These are phyloP conservation scores for Aptenodytes forsteri DNA, from an alignment of 2,113 vertebrate genomes.

Conservation along the genomic window DNA sequence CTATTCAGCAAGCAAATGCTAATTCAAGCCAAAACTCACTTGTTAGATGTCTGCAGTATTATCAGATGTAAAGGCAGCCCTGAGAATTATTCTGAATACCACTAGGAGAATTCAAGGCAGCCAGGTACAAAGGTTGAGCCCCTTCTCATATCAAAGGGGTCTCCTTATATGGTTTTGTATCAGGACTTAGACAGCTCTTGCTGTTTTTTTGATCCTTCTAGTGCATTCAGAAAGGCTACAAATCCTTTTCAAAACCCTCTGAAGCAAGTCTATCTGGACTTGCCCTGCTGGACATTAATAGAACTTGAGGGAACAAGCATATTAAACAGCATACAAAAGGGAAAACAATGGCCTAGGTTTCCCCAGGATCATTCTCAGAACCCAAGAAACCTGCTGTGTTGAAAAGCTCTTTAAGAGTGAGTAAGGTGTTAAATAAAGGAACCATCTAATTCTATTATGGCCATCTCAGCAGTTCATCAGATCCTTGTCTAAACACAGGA, in stretches of 20 bases:
- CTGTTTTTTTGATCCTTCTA: not conserved
- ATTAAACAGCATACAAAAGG: not conserved
- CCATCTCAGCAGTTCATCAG: constrained; percentile 30
- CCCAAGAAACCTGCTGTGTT: not conserved
- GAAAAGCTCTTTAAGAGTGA: not conserved
- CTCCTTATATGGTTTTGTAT: not conserved
- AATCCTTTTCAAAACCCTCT: not conserved
- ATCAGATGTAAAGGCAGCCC: not conserved
- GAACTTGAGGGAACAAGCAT: not conserved
- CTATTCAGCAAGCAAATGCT: not conserved
- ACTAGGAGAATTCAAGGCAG: not conserved
- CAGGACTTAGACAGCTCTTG: not conserved
- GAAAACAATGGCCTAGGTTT: not conserved
- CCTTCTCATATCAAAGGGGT: not conserved
- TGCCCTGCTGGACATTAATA: not conserved
- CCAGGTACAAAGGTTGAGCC: not conserved
- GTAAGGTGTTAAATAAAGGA: constrained; percentile 24
- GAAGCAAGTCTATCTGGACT: not conserved
- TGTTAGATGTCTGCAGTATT: not conserved
- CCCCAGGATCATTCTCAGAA: not conserved
- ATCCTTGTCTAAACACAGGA: constrained; percentile 35
- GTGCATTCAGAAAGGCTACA: not conserved
- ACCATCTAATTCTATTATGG: not conserved
- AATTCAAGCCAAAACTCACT: not conserved
- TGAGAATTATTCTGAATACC: not conserved